phyloP scores from a whole-genome alignment of 2,113 vertebrate species.

The Desmodus rotundus region DNA sequence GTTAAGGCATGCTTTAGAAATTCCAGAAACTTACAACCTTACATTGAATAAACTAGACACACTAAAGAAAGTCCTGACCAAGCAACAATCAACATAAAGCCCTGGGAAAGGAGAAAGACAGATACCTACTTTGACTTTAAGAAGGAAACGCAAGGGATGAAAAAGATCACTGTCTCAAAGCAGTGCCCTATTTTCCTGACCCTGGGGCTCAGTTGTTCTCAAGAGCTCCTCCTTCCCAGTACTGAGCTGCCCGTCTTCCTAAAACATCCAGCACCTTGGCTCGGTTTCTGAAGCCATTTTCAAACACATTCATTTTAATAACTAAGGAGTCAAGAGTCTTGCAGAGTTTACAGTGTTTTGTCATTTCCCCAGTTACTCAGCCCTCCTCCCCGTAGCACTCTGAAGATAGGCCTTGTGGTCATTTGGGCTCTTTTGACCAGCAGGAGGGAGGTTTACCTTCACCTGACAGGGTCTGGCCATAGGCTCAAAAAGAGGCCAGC shows the following conservation, averaged over 20 bases:
- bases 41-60: slow-evolving; percentile 28
- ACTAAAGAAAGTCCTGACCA: not conserved
- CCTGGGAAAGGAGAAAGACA: not conserved
- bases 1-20: slow-evolving; percentile 19
- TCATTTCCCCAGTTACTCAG: not conserved
- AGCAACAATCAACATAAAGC: not conserved
- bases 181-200: not conserved
- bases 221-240: not conserved
- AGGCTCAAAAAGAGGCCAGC: not conserved
- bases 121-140: not conserved
- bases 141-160: not conserved
- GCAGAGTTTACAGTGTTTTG: not conserved
- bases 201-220: not conserved
- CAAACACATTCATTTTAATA: slow-evolving; percentile 52
- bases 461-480: not conserved
- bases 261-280: not conserved
- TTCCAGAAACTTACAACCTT: not conserved
- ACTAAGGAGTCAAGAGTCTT: not conserved
- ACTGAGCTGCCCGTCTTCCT: not conserved
- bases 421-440: not conserved
- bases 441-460: not conserved
- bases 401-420: not conserved
- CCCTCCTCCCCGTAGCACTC: not conserved
- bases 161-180: slow-evolving; percentile 4
- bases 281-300: slow-evolving; percentile 53